phyloP scores from a whole-genome alignment of 2,888 invertebrate genomes.

The Acronicta psi region DNA sequence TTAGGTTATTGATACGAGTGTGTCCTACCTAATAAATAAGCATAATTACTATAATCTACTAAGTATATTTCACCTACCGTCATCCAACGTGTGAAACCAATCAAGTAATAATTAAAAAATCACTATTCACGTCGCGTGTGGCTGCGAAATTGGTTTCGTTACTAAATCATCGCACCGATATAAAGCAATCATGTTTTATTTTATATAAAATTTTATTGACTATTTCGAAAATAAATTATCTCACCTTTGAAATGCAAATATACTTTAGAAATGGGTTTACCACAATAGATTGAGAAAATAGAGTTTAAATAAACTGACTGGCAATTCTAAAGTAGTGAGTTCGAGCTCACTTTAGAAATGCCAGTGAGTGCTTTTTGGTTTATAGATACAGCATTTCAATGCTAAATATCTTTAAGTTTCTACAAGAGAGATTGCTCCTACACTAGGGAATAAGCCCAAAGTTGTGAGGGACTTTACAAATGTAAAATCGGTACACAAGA shows the following conservation, averaged over 20 bases:
- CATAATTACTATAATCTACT: no score
- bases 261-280: conserved; percentile 1
- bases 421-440: no score
- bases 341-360: conserved; percentile 1
- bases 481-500: no score
- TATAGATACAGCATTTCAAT: no score
- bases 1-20: no score
- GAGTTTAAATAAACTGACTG: conserved; percentile 7
- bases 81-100: conserved; percentile 3
- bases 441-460: no score
- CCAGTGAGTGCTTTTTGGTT: background rate
- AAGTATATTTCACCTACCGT: background rate
- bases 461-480: no score
- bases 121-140: conserved; percentile 23
- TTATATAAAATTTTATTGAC: conserved; percentile 3
- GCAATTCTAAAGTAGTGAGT: background rate
- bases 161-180: conserved; percentile 16
- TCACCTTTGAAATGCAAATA: conserved; percentile 11
- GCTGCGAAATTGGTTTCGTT: conserved; percentile 35
- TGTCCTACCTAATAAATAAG: no score
- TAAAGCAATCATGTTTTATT: conserved; percentile 24
- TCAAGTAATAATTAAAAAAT: conserved; percentile 28
- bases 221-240: conserved; percentile 8
- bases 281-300: conserved; percentile 3
- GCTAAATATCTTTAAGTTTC: no score